phyloP scores from a whole-genome alignment of 1,140 invertebrate genomes.

The Gryon sp. region DNA sequence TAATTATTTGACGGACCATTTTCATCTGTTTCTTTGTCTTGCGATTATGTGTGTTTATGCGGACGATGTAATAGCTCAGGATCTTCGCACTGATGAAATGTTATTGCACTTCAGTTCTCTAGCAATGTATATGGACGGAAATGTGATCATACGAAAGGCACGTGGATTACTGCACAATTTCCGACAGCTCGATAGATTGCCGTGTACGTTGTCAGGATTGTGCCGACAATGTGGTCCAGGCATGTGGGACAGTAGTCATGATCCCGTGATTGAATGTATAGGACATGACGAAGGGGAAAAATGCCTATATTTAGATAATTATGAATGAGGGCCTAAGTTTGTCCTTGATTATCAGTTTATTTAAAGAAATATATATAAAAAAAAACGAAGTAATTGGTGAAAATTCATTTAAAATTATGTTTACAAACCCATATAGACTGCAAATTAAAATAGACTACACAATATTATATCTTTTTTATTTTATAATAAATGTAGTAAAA shows the following conservation, averaged over 20 bases:
- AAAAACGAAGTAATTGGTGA: background rate
- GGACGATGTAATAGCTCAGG: constrained; percentile 93
- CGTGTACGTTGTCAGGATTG: constrained; percentile 91
- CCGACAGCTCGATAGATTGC: constrained; percentile 89
- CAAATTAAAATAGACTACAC: no score
- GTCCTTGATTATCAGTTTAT: background rate
- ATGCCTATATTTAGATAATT: constrained; percentile 76
- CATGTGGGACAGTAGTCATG: constrained; percentile 95
- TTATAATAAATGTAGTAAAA: no score
- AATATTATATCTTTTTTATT: no score
- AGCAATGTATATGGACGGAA: constrained; percentile 97
- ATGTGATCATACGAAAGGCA: constrained; percentile 93
- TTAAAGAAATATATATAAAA: background rate
- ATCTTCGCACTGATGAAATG: constrained; percentile 95
- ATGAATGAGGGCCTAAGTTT: constrained; percentile 63
- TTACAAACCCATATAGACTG: no score
- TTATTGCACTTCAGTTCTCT: constrained; percentile 95
- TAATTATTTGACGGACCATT: constrained; percentile 95
- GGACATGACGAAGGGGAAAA: constrained; percentile 72
- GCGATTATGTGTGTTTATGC: constrained; percentile 95
- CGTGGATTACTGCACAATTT: constrained; percentile 94
- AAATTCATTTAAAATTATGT: no score
- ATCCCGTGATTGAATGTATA: constrained; percentile 87
- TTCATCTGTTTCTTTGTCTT: constrained; percentile 94
- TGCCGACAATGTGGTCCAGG: constrained; percentile 93